Base-by-base conservation (phyloP, 1,140 invertebrate genomes). In the Aphis gossypii region DNA sequence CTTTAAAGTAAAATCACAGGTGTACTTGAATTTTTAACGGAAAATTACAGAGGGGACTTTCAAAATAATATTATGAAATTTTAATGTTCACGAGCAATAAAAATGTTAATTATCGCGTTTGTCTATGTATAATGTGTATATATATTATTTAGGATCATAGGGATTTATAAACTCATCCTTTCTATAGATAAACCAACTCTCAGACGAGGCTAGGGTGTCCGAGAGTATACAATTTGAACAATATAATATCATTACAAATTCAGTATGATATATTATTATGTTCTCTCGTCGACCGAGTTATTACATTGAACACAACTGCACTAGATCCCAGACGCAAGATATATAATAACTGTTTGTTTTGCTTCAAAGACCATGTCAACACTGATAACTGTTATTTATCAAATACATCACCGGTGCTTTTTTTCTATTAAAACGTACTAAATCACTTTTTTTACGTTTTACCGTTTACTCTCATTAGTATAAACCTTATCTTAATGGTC, bases 301-400 rank as follows among this genome's bases (percentile, higher is more conserved):
- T 76, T 18, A n/a, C 60, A n/a, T n/a, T 18, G 60, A 76, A 76
- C 60, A 60, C 60, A n/a, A 76, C 60, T 76, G 30, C 14, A 76
- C 60, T 76, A n/a, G 30, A n/a, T 76, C 60, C 14, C n/a, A 76
- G 14, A 76, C 14, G 30, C 60, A n/a, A 76, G 30, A 76, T 76
- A 76, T n/a, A n/a, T n/a, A 76, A 76, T n/a, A 76, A 76, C 60
- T 76, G 60, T 68, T 68, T 68, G 60, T 76, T 76, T 76, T 76
- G n/a, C n/a, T 76, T n/a, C 60, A 76, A 76, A n/a, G n/a, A 76
- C 60, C 30, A n/a, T 76, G n/a, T 76, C 60, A 76, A 76, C 60
- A 76, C 60, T n/a, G 30, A 76, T 76, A n/a, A 76, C 14, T 18
- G 60, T 76, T 5, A 14, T 76, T 76, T n/a, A 76, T n/a, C 60